Base-by-base conservation (phyloP, 2,113 vertebrate species). In the Toxotes jaculatrix region DNA sequence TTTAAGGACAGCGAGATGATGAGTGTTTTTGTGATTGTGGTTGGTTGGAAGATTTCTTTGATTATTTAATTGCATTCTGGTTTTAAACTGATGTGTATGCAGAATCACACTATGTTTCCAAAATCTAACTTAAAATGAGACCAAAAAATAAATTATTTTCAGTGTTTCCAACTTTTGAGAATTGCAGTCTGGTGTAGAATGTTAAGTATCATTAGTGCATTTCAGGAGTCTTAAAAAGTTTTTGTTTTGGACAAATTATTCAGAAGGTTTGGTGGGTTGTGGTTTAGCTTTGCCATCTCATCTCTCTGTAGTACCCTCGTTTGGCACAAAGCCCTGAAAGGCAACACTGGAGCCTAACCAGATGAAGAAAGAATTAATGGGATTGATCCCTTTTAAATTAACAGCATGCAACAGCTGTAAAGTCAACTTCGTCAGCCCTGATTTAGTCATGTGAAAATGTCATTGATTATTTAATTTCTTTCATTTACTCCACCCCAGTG, bases 371-470 rank as follows among this genome's bases (percentile, higher is more conserved):
- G 19, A 60, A 68, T 51, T 32, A 68, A 59, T 17, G 31, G 60
- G 55, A 78, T 68, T 51, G 75, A 78, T 78, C 31, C 56, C 9
- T 59, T 68, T 68, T 78, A 68, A 51, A 68, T 68, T 27, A 68
- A 77, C 51, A 56, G 42, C 53, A 27, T 38, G 53, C 27, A 36
- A 47, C 64, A 59, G 75, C 53, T 68, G 68, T 78, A 61, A 68
- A 59, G 64, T 36, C 42, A 67, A 43, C 19, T 49, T 49, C 49
- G 27, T 59, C 64, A 10, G 53, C 31, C 36, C 21, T 62, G 17
- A 75, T 55, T 64, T 55, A 64, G 40, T 64, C 38, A 63, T 13
- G 27, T 31, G 31, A 68, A 43, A 59, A 43, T 55, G 23, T 47
- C 42, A 36, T 67, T 60, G 53, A 49, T 47, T 23, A 60, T 60